These are phyloP conservation scores for Lates japonicus DNA, from an alignment of 2,797 vertebrate species.

Conservation along the genomic window DNA sequence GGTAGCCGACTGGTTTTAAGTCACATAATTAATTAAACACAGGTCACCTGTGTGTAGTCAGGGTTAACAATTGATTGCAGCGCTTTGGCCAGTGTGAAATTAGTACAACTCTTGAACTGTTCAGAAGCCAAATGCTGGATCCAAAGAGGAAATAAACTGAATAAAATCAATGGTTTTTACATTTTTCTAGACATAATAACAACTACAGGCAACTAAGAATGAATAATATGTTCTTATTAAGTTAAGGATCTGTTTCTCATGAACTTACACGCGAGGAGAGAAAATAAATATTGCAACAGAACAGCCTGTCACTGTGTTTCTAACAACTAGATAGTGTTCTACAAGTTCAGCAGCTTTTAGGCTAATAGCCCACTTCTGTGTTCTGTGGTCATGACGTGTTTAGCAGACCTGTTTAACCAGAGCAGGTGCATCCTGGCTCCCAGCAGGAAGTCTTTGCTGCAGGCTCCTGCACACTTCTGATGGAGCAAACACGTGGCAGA, in stretches of 20 bases:
- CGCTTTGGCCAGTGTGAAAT: too few species aligned
- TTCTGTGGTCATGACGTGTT: constrained; percentile 49
- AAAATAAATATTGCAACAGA: constrained; percentile 24
- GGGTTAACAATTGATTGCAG: too few species aligned
- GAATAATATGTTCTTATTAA: background rate
- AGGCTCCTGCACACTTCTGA: constrained; percentile 44
- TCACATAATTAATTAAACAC: too few species aligned
- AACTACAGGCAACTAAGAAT: background rate
- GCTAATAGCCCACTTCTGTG: constrained; percentile 51
- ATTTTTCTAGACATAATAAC: background rate
- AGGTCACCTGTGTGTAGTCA: background rate
- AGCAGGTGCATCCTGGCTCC: constrained; percentile 83
- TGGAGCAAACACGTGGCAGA: constrained; percentile 55
- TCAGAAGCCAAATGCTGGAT: background rate
- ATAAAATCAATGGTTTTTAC: background rate
- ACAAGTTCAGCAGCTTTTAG: constrained; percentile 69
- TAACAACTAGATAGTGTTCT: constrained; percentile 37
- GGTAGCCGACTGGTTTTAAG: too few species aligned
- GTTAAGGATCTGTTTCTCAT: background rate
- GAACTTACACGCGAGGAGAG: background rate
- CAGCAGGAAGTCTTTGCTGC: constrained; percentile 67
- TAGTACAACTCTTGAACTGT: too few species aligned
- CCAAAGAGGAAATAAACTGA: background rate
- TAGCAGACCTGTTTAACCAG: constrained; percentile 55
- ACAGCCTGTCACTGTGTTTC: constrained; percentile 12